phyloP scores from a whole-genome alignment of 1,140 invertebrate species.

The Sarcophaga bullata region DNA sequence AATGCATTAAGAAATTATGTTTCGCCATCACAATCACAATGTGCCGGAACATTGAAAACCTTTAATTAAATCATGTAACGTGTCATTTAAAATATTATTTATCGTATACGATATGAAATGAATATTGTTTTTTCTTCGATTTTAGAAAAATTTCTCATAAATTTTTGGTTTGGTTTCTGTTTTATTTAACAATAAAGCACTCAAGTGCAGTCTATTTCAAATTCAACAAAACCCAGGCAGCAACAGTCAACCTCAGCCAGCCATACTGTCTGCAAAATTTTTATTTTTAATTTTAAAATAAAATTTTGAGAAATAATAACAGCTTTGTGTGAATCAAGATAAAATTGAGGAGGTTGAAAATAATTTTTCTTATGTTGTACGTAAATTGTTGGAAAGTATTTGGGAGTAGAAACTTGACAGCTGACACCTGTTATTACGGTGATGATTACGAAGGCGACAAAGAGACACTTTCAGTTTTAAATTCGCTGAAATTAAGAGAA shows the following conservation, averaged over 20 bases:
- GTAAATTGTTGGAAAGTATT: conserved; percentile 36
- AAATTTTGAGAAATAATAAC: not conserved
- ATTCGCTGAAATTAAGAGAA: too few species aligned
- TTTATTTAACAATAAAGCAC: too few species aligned
- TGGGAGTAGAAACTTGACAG: conserved; percentile 52
- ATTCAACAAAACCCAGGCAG: too few species aligned
- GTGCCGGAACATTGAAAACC: conserved; percentile 12
- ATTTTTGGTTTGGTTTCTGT: too few species aligned
- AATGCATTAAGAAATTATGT: too few species aligned
- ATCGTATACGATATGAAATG: not conserved
- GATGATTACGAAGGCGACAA: not conserved
- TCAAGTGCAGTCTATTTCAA: too few species aligned
- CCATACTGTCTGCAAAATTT: too few species aligned
- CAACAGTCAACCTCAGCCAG: too few species aligned
- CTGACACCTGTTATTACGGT: conserved; percentile 61
- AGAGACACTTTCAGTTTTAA: too few species aligned
- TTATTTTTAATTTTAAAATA: too few species aligned
- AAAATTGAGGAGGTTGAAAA: conserved; percentile 6
- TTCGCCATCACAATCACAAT: not conserved
- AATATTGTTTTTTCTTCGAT: not conserved
- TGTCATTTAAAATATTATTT: not conserved
- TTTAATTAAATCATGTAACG: conserved; percentile 20
- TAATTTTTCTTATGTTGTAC: not conserved
- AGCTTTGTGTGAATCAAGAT: not conserved
- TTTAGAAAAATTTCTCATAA: not conserved